Evolutionary conservation across 2,113 vertebrate genomes (phyloP).

Genomic region (Macrotus californicus): DNA sequence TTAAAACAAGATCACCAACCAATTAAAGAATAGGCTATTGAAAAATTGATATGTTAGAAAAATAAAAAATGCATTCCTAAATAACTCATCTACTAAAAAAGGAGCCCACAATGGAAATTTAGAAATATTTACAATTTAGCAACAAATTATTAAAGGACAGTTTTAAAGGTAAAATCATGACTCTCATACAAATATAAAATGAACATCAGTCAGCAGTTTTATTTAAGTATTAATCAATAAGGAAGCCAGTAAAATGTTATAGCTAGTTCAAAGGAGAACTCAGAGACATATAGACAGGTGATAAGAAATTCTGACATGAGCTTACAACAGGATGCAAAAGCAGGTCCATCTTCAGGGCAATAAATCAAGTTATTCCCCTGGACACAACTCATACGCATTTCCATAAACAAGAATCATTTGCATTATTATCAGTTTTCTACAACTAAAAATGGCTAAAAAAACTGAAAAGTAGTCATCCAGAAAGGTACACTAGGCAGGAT

Average conservation of each 20-base stretch:
- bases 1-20: neutral
- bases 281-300: neutral
- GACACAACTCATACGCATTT: neutral
- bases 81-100: neutral
- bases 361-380: neutral
- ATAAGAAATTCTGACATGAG: neutral
- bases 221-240: neutral
- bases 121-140: neutral
- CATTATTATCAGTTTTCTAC: no score
- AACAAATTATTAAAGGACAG: neutral
- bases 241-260: neutral
- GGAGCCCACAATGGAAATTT: neutral
- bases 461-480: neutral
- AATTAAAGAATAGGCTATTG: neutral
- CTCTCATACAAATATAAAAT: neutral
- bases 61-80: neutral
- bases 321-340: no score
- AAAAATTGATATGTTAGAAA: neutral
- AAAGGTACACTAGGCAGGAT: neutral
- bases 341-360: neutral
- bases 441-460: neutral
- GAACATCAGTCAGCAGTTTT: neutral
- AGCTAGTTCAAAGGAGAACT: neutral
- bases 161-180: neutral
- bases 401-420: neutral